Evolutionary conservation across 1,140 invertebrate genomes (phyloP).

Genomic region (Rhopalosiphum maidis): DNA sequence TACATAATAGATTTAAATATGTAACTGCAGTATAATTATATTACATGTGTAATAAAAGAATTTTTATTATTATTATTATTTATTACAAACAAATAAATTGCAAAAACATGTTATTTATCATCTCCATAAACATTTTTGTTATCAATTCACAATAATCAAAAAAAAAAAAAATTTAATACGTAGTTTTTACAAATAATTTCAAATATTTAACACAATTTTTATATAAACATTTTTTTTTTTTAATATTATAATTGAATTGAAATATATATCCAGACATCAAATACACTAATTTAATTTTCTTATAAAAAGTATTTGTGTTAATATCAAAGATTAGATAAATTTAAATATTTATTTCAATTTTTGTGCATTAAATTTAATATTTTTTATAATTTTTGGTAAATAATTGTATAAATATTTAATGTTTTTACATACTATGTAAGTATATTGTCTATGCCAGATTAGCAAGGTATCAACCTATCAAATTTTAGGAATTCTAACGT

Average conservation of each 20-base stretch:
- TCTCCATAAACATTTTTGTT: background rate
- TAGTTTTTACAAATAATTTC: background rate
- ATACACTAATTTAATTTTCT: background rate
- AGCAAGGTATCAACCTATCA: too few relatives aligned
- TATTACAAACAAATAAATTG: background rate
- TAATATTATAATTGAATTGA: background rate
- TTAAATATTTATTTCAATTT: background rate
- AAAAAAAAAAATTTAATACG: background rate
- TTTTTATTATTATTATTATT: background rate
- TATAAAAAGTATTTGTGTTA: background rate
- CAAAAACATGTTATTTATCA: background rate
- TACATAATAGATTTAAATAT: background rate
- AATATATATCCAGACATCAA: background rate
- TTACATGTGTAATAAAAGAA: background rate
- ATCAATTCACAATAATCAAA: background rate
- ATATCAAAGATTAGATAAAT: background rate
- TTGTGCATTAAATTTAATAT: background rate
- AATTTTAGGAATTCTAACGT: too few relatives aligned
- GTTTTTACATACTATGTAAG: background rate
- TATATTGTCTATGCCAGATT: too few relatives aligned
- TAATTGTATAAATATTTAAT: background rate
- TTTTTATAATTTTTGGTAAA: background rate
- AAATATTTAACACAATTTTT: background rate
- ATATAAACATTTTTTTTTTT: background rate
- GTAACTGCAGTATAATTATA: background rate